Evolutionary conservation across 2,888 invertebrate genomes (phyloP).

Genomic region (Euproctis similis): DNA sequence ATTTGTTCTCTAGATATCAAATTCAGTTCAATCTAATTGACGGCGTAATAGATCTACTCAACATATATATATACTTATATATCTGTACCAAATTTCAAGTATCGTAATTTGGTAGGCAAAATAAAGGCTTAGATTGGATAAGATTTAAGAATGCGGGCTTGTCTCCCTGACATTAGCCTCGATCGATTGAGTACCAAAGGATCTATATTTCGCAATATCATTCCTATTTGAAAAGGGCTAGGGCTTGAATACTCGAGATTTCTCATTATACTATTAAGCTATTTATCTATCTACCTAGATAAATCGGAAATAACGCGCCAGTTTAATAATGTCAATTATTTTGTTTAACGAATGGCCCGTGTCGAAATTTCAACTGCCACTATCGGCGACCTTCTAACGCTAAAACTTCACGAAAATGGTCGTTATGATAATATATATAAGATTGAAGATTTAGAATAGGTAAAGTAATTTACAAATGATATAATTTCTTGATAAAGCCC

Average conservation of each 20-base stretch:
- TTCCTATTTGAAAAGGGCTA: slow-evolving; percentile 58
- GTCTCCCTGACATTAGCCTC: slow-evolving; percentile 23
- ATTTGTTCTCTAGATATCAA: too few species aligned
- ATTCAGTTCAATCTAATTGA: too few species aligned
- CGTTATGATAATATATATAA: slow-evolving; percentile 34
- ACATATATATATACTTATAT: too few species aligned
- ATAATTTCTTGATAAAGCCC: too few species aligned
- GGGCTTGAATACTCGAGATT: slow-evolving; percentile 46
- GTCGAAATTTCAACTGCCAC: slow-evolving; percentile 38
- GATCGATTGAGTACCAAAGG: slow-evolving; percentile 15
- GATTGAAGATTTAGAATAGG: too few species aligned
- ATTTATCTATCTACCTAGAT: slow-evolving; percentile 41
- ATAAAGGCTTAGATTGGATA: slow-evolving; percentile 6
- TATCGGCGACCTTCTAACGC: slow-evolving; percentile 33
- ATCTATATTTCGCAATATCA: slow-evolving; percentile 55
- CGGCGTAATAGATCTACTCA: too few species aligned
- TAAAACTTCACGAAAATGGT: slow-evolving; percentile 39
- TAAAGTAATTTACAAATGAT: too few species aligned
- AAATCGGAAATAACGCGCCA: slow-evolving; percentile 49
- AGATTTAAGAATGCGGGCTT: slow-evolving; percentile 5
- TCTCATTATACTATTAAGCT: slow-evolving; percentile 46
- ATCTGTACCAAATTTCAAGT: too few species aligned
- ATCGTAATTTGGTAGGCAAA: background rate
- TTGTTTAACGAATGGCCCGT: slow-evolving; percentile 42
- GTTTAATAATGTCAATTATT: slow-evolving; percentile 57